Base-by-base conservation (phyloP, 2,888 invertebrate genomes). In the Idaea straminata region DNA sequence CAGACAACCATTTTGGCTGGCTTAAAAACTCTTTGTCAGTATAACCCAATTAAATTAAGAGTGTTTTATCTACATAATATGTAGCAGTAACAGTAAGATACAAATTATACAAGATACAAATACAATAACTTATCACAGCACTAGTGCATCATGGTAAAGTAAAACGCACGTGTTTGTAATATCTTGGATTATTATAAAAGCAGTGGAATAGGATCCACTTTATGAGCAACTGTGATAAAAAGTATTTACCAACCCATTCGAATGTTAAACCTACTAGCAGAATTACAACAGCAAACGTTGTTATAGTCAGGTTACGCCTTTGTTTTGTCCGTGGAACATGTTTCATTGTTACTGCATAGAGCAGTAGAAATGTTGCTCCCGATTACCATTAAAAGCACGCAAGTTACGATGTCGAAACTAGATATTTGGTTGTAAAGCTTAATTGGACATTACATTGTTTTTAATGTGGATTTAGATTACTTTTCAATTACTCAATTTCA, bases 341-440 rank as follows among this genome's bases (percentile, higher is more conserved):
- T 84, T 84, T 79, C 84, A 81, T 86, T 84, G 84, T 85, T 81
- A 76, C 77, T 76, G 71, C 77, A 88, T 88, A 88, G 85, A 85
- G 47, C 47, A 47, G 47, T 47, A 47, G 47, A 47, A 86, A 88
- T 85, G 81, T 79, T 83, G 81, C 71, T 79, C 83, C 78, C 81
- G 85, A 87, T 88, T 84, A 83, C 82, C 83, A 85, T 82, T 83
- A 76, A 75, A 71, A 79, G 77, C 74, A 78, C 65, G 59, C 72
- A 68, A 70, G 73, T 73, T 76, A 76, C 77, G 72, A 80, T 81
- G 80, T 86, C 79, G 83, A 82, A 84, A 83, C 79, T 75, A 81
- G 75, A 77, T 76, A 77, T 78, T 77, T 73, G 76, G 73, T 72
- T 80, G 81, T 81, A 77, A 81, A 82, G 80, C 81, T 82, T 72